Percentiles rank a stretch among this genome's conserved stretches.
These are phyloP conservation scores for Halcyon smyrnensis DNA, from an alignment of 2,797 vertebrate species.

Conservation along the genomic window DNA sequence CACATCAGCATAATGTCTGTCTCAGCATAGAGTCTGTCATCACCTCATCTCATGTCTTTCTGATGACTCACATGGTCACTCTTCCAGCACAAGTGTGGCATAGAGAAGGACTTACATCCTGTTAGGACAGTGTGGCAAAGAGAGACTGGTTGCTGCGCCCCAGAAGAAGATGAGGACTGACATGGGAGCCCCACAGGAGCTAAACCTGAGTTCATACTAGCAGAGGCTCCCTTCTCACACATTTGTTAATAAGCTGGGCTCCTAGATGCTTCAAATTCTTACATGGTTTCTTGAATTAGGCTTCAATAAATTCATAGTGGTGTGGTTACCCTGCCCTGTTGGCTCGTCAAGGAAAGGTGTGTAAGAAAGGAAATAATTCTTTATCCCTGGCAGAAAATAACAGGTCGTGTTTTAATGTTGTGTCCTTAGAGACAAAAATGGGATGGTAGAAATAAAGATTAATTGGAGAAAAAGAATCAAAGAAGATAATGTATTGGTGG, in stretches of 20 bases:
- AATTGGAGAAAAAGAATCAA: not conserved
- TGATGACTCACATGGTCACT: not conserved
- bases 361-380: not conserved
- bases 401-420: not conserved
- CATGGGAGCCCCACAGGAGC: not conserved
- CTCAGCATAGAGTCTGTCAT: not conserved
- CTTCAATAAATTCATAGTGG: not conserved
- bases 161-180: not conserved
- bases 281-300: not conserved
- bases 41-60: not conserved
- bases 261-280: not conserved
- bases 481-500: not conserved
- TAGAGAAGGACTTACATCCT: not conserved
- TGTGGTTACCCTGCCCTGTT: not conserved
- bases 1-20: not conserved
- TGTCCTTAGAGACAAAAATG: not conserved
- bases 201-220: not conserved
- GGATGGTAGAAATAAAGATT: not conserved
- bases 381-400: not conserved
- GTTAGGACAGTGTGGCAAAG: not conserved
- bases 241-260: not conserved
- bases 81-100: not conserved
- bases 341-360: not conserved
- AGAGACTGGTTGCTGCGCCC: not conserved
- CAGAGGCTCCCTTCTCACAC: not conserved